A percentile compares a stretch with the other conserved stretches of the same genome.
Conservation (phyloP, 2,113 vertebrate species). For the Prinia subflava region DNA sequence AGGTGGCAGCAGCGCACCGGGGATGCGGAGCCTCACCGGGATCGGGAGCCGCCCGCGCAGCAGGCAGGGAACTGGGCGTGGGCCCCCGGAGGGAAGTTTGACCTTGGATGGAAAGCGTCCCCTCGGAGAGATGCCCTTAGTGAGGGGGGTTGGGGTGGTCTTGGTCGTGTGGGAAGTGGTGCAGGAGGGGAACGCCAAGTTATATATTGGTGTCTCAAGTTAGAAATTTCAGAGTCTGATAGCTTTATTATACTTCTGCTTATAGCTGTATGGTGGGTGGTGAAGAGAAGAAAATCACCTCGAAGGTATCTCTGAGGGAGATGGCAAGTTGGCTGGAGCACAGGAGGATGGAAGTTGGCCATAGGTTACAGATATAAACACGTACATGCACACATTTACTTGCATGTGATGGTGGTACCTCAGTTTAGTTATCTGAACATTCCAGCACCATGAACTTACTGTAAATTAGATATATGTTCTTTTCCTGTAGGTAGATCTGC, state of each 20-base stretch:
- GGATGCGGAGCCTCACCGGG: not conserved
- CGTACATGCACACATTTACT: accelerated
- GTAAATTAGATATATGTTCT: accelerated
- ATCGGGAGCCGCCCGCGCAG: not conserved
- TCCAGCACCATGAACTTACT: accelerated
- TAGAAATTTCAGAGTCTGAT: accelerated
- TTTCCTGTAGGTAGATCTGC: not conserved
- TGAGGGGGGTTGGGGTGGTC: not conserved
- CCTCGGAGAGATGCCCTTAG: accelerated
- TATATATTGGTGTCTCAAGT: accelerated
- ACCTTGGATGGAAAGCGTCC: not conserved
- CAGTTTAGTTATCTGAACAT: not conserved
- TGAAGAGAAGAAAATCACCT: not conserved
- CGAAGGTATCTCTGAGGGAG: not conserved
- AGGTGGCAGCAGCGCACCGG: constrained; percentile 54
- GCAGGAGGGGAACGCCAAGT: not conserved
- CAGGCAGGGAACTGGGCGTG: accelerated
- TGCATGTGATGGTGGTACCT: not conserved
- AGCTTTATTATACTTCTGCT: not conserved
- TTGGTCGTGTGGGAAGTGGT: not conserved
- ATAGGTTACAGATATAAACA: accelerated
- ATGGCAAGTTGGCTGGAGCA: not conserved
- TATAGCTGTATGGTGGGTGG: accelerated
- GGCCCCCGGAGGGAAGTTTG: accelerated
- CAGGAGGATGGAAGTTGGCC: not conserved